A percentile compares a stretch with the other conserved stretches of the same genome.
These are phyloP conservation scores for Ophonus ardosiacus DNA, from an alignment of 2,888 invertebrate species.

Conservation along the genomic window DNA sequence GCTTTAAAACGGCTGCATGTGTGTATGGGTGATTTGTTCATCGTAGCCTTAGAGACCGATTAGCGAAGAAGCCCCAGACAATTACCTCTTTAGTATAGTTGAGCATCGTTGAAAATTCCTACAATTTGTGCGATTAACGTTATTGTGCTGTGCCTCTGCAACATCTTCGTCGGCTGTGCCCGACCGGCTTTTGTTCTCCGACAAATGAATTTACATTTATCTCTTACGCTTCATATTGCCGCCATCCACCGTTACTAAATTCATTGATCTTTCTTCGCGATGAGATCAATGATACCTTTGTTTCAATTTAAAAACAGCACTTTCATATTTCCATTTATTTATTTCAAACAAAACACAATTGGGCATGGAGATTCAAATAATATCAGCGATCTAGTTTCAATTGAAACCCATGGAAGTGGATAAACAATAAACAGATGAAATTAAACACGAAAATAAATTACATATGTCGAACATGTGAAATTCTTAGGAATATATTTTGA, in stretches of 20 bases:
- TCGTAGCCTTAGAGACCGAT: neutral
- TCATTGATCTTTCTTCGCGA: neutral
- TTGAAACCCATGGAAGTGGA: no score
- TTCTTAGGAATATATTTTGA: no score
- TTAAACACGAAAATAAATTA: no score
- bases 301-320: neutral
- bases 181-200: neutral
- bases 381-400: neutral
- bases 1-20: neutral
- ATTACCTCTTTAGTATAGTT: neutral
- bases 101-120: neutral
- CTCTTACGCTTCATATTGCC: slow-evolving; percentile 9
- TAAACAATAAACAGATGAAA: no score
- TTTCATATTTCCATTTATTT: neutral
- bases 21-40: neutral
- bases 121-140: neutral
- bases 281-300: slow-evolving; percentile 43
- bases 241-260: slow-evolving; percentile 23
- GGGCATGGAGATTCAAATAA: neutral
- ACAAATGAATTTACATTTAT: slow-evolving; percentile 48
- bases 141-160: neutral
- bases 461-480: no score
- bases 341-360: neutral
- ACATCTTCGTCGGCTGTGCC: neutral
- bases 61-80: neutral